Conservation (phyloP, 2,888 invertebrate genomes). For the Stenolophus ochropezus region DNA sequence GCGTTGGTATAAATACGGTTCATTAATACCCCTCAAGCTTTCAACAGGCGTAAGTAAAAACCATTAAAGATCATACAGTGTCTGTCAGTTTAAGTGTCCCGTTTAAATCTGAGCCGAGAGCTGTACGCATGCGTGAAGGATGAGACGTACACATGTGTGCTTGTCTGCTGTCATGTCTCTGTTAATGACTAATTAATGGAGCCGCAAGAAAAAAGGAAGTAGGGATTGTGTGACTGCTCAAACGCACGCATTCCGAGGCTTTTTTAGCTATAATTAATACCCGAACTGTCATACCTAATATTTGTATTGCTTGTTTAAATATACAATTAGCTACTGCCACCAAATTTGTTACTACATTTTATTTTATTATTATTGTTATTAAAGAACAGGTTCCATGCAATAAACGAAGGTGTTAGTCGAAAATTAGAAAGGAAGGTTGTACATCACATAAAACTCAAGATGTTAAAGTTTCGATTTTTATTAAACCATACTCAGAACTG, state of each 20-base stretch:
- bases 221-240: conserved; percentile 67
- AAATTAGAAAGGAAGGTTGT: too few relatives aligned
- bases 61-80: conserved; percentile 43
- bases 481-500: too few relatives aligned
- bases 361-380: too few relatives aligned
- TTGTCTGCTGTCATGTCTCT: conserved; percentile 63
- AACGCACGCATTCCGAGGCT: background rate
- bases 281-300: background rate
- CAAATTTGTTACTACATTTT: too few relatives aligned
- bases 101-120: conserved; percentile 58
- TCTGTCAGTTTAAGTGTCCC: conserved; percentile 52
- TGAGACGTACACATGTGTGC: conserved; percentile 61
- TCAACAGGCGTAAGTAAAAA: conserved; percentile 16
- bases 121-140: conserved; percentile 33
- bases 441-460: too few relatives aligned
- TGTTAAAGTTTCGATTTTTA: too few relatives aligned
- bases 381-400: too few relatives aligned
- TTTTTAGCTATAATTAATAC: background rate
- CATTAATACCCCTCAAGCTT: conserved; percentile 28
- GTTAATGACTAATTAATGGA: conserved; percentile 66
- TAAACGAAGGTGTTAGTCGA: too few relatives aligned
- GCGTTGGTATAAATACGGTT: background rate
- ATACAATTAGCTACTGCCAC: too few relatives aligned
- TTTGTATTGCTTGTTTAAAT: too few relatives aligned
- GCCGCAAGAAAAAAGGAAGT: conserved; percentile 67